Evolutionary conservation across 2,797 vertebrate species (phyloP).

Genomic region (Myotis pilosus): DNA sequence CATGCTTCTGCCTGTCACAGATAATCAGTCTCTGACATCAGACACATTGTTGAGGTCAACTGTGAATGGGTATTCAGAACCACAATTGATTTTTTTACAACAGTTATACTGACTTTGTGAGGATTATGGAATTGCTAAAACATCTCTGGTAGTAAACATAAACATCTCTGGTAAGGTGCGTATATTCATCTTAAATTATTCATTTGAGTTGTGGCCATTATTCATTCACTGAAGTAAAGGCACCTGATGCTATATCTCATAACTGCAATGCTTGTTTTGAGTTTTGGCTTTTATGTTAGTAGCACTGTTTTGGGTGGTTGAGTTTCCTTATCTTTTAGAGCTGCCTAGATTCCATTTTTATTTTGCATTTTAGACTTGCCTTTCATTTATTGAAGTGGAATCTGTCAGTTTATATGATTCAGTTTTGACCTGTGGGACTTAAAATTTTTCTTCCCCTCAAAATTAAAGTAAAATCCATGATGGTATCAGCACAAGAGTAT

Average conservation of each 20-base stretch:
- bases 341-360: slow-evolving; percentile 62
- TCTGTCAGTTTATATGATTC: slow-evolving; percentile 31
- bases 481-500: background rate
- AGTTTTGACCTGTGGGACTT: slow-evolving; percentile 2
- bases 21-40: slow-evolving; percentile 83
- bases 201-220: slow-evolving; percentile 53
- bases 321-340: slow-evolving; percentile 52
- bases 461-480: slow-evolving; percentile 56
- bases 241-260: slow-evolving; percentile 61
- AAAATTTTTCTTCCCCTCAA: background rate
- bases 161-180: slow-evolving; percentile 70
- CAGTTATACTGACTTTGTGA: slow-evolving; percentile 84
- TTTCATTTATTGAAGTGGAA: slow-evolving; percentile 42
- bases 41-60: slow-evolving; percentile 84
- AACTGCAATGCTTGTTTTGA: slow-evolving; percentile 60
- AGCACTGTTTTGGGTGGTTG: slow-evolving; percentile 26
- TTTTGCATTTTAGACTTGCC: slow-evolving; percentile 55
- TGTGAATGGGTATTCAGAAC: slow-evolving; percentile 87
- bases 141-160: slow-evolving; percentile 27
- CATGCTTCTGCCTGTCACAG: slow-evolving; percentile 84
- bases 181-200: slow-evolving; percentile 54
- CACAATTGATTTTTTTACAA: slow-evolving; percentile 91
- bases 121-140: slow-evolving; percentile 57
- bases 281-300: slow-evolving; percentile 28
- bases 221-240: slow-evolving; percentile 68